Conservation (phyloP, 1,140 invertebrate species). For the Drosophila bipectinata region DNA sequence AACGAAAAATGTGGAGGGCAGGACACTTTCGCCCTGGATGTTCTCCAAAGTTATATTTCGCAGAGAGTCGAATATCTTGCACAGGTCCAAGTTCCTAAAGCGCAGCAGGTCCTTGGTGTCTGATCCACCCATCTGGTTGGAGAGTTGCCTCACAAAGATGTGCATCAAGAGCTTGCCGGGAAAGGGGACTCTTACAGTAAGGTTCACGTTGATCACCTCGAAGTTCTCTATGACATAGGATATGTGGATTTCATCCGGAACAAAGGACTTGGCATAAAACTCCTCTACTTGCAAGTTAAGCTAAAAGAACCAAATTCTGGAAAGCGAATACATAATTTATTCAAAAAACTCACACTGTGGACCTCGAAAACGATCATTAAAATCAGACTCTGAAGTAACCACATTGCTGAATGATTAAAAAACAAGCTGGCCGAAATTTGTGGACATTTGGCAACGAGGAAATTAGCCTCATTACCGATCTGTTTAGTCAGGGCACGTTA, state of each 20-base stretch:
- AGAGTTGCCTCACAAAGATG: conserved; percentile 51
- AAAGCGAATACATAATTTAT: not conserved
- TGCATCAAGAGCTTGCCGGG: conserved; percentile 66
- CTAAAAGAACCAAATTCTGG: conserved; percentile 6
- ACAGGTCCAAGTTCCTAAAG: conserved; percentile 58
- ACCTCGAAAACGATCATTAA: conserved; percentile 11
- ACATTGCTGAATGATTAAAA: conserved; percentile 13
- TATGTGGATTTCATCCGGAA: conserved; percentile 53
- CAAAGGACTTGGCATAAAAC: conserved; percentile 61
- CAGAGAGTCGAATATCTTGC: conserved; percentile 54
- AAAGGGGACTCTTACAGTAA: conserved; percentile 54
- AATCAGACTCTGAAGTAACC: conserved; percentile 7
- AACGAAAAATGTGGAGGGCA: conserved; percentile 55
- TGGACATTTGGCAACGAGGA: conserved; percentile 24
- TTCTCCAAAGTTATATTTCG: conserved; percentile 52
- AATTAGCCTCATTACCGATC: conserved; percentile 27
- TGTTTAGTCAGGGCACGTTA: conserved; percentile 63
- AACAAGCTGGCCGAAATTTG: conserved; percentile 5
- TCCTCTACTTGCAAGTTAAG: conserved; percentile 49
- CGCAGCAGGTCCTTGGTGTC: conserved; percentile 45
- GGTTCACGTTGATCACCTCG: conserved; percentile 49
- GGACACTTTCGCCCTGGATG: conserved; percentile 25
- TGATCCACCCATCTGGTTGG: conserved; percentile 39
- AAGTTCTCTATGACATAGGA: conserved; percentile 22
- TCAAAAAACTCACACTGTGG: conserved; percentile 42